Conservation (phyloP, 2,888 invertebrate species). For the Rhamnusium bicolor region DNA sequence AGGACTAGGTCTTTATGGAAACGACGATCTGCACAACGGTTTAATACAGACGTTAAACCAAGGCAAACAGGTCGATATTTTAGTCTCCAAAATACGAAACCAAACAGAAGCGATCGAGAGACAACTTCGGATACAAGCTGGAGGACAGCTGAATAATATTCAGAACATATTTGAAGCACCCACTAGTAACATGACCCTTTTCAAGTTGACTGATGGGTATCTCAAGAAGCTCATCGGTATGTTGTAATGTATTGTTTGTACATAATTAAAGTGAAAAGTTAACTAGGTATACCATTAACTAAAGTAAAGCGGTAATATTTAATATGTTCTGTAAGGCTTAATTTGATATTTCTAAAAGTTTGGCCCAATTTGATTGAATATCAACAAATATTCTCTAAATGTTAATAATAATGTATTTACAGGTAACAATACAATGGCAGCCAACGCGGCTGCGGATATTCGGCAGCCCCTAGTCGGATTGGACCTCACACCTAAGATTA, state of each 20-base stretch:
- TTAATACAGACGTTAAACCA: slow-evolving; percentile 76
- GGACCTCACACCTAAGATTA: slow-evolving; percentile 77
- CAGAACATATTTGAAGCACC: slow-evolving; percentile 85
- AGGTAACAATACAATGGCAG: slow-evolving; percentile 81
- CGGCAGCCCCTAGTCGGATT: slow-evolving; percentile 78
- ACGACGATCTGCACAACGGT: slow-evolving; percentile 95
- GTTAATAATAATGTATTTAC: no score
- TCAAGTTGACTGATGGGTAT: slow-evolving; percentile 80
- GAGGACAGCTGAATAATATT: slow-evolving; percentile 78
- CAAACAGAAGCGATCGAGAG: slow-evolving; percentile 86
- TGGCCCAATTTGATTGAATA: no score
- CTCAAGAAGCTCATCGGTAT: slow-evolving; percentile 78
- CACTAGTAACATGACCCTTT: slow-evolving; percentile 86
- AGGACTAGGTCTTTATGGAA: slow-evolving; percentile 93
- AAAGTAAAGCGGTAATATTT: no score
- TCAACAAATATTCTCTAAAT: no score
- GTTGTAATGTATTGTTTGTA: background rate
- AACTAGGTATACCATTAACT: no score
- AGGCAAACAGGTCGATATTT: slow-evolving; percentile 85
- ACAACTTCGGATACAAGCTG: slow-evolving; percentile 76
- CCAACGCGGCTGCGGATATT: slow-evolving; percentile 84
- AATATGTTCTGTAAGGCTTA: no score
- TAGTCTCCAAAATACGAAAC: slow-evolving; percentile 85
- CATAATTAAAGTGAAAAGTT: no score
- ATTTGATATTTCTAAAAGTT: no score